Conservation (phyloP, 2,113 vertebrate genomes). For the Corythaeola cristata region DNA sequence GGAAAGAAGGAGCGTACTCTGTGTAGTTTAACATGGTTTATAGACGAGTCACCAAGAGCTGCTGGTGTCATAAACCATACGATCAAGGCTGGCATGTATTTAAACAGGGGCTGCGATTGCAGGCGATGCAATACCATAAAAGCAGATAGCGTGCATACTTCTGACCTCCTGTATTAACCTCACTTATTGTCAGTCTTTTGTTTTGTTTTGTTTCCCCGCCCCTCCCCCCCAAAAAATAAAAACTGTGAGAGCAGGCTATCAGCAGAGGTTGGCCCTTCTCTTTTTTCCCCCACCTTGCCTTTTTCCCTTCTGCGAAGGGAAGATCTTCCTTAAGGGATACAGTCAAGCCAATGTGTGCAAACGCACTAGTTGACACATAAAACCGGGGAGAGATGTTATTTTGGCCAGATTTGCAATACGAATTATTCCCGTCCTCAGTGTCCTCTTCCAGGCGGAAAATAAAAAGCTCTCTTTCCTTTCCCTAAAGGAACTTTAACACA, state of each 20-base stretch:
- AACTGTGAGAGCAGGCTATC: background rate
- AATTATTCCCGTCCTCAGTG: background rate
- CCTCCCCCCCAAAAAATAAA: too few relatives aligned
- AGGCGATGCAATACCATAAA: background rate
- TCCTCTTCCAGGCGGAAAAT: background rate
- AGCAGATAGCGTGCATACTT: background rate
- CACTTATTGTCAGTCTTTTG: background rate
- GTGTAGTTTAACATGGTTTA: background rate
- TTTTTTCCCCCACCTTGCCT: background rate
- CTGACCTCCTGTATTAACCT: background rate
- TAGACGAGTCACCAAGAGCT: background rate
- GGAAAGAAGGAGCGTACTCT: background rate
- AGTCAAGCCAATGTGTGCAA: background rate
- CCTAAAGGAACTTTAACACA: background rate
- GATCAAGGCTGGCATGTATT: background rate
- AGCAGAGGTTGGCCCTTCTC: background rate
- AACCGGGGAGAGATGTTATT: background rate
- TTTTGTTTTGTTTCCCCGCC: background rate
- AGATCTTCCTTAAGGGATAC: background rate
- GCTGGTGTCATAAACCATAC: background rate
- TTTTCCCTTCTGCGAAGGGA: background rate
- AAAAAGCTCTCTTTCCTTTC: background rate
- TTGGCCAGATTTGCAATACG: background rate
- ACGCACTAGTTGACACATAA: background rate
- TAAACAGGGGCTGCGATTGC: background rate